phyloP scores from a whole-genome alignment of 2,888 invertebrate species.

The Cosmopolites sordidus region DNA sequence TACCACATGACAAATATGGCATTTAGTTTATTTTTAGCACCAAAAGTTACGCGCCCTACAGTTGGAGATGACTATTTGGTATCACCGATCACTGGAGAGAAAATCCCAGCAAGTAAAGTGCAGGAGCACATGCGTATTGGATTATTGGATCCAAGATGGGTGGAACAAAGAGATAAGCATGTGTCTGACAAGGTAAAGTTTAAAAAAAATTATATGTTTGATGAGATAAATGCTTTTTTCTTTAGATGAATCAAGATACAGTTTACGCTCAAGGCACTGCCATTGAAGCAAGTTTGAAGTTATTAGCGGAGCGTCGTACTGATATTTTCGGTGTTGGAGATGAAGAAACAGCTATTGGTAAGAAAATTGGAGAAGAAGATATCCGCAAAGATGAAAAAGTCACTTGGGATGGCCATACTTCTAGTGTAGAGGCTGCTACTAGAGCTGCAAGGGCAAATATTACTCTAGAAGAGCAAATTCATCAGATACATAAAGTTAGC shows the following conservation, averaged over 20 bases:
- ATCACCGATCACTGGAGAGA: constrained; percentile 97
- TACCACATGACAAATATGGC: background rate
- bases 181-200: constrained; percentile 72
- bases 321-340: constrained; percentile 99
- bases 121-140: constrained; percentile 98
- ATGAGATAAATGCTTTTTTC: background rate
- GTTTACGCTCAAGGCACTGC: constrained; percentile 77
- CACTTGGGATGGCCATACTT: constrained; percentile 98
- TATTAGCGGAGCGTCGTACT: constrained; percentile 96
- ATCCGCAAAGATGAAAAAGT: constrained; percentile 82
- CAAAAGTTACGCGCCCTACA: constrained; percentile 58
- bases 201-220: too few species aligned
- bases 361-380: constrained; percentile 90
- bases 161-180: constrained; percentile 92
- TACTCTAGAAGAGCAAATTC: constrained; percentile 93
- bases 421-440: constrained; percentile 93
- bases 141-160: constrained; percentile 93
- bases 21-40: constrained; percentile 39
- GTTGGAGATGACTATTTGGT: constrained; percentile 87
- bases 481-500: constrained; percentile 94
- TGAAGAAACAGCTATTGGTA: constrained; percentile 93
- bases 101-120: constrained; percentile 94
- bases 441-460: constrained; percentile 92
- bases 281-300: constrained; percentile 93
- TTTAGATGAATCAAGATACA: constrained; percentile 79